These are phyloP conservation scores for Chiropotes sagulatus DNA, from an alignment of 2,797 vertebrate genomes.

Conservation along the genomic window DNA sequence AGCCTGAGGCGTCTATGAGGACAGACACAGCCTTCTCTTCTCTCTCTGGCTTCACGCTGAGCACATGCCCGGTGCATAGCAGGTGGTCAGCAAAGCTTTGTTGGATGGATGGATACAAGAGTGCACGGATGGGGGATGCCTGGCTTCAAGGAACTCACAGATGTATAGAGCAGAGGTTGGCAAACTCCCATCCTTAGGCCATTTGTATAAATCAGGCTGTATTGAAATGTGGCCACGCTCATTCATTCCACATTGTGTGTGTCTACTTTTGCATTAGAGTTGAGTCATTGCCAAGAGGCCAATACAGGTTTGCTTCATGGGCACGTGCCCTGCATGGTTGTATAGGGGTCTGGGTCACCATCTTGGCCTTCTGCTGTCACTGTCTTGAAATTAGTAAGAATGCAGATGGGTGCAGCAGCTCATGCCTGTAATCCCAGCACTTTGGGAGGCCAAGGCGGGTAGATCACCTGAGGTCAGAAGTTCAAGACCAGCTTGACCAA, in stretches of 20 bases:
- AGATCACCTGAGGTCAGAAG: too few relatives aligned
- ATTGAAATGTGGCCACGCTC: rapidly evolving
- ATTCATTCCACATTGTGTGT: rapidly evolving
- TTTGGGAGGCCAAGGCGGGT: too few relatives aligned
- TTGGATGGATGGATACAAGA: neutral
- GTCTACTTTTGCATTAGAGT: neutral
- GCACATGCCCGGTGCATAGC: neutral
- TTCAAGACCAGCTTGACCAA: too few relatives aligned
- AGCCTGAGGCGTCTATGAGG: neutral
- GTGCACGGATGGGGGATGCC: too few relatives aligned
- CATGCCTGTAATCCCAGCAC: too few relatives aligned
- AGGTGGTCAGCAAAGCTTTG: too few relatives aligned
- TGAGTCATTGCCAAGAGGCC: neutral
- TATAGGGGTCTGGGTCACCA: neutral
- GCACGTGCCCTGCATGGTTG: rapidly evolving
- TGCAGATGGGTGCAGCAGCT: too few relatives aligned
- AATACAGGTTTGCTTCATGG: rapidly evolving
- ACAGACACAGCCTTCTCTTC: too few relatives aligned
- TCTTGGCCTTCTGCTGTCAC: neutral
- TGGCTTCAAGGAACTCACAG: neutral
- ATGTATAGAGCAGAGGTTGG: neutral
- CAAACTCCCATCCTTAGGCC: neutral
- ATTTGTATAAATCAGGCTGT: neutral
- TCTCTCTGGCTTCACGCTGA: neutral
- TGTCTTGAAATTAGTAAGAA: neutral